Base-by-base conservation (phyloP, 2,888 invertebrate species). In the Neoaliturus tenellus region DNA sequence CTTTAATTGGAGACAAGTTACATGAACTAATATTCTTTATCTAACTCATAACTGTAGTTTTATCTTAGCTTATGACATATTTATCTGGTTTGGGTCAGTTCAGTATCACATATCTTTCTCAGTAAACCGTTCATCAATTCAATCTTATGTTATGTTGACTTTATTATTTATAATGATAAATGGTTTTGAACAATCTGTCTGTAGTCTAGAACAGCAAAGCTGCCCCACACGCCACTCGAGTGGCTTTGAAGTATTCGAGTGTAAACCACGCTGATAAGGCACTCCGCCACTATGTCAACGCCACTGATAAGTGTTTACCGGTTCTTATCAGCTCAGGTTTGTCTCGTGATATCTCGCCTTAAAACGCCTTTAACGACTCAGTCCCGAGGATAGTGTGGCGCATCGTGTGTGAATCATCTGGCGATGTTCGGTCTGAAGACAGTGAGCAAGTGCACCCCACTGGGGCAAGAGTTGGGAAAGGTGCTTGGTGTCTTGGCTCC, bases 401-500 rank as follows among this genome's bases (percentile, higher is more conserved):
- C 8, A 20, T n/a, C 10, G 28, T 33, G 31, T 8, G 28, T n/a
- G 28, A 2, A 69, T n/a, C 69, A n/a, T n/a, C n/a, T n/a, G n/a
- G n/a, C n/a, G n/a, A 81, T 81, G 81, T 69, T 81, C 33, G 48
- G 51, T 0, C 14, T 81, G 23, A 81, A 81, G 51, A 69, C 67
- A 3, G 69, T 81, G 44, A 20, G 48, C 0, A 81, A 69, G 51
- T 67, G 62, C n/a, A 62, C 62, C n/a, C 41, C 69, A 6, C n/a
- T 67, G n/a, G 69, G 69, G 1, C 71, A 81, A 23, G 81, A 81
- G 48, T 23, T 81, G 20, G 48, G 48, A 10, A 81, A 35, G 51
- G 48, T 81, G 2, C 33, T 81, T 14, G 51, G 33, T 10, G 31
- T 81, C 8, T n/a, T 33, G 6, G 85, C 48, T 85, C 93, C 94